Evolutionary conservation across 2,113 vertebrate species (phyloP).

Genomic region (Saguinus imperator): DNA sequence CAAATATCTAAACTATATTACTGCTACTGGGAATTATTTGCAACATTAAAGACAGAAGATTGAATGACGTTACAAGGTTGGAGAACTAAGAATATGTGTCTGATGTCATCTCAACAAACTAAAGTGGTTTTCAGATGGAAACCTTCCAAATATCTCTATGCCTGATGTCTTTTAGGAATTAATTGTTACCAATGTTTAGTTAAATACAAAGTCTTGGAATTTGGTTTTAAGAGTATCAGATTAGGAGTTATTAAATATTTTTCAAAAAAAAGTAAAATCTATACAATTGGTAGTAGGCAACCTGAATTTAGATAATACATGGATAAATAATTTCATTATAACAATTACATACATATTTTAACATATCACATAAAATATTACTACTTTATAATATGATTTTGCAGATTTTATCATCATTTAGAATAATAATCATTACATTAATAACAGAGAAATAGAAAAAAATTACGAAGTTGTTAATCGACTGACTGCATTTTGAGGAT

Average conservation of each 20-base stretch:
- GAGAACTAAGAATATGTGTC: background rate
- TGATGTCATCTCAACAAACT: background rate
- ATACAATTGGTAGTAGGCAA: background rate
- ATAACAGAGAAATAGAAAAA: background rate
- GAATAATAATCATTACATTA: background rate
- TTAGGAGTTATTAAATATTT: background rate
- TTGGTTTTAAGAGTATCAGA: background rate
- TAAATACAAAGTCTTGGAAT: background rate
- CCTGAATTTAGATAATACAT: background rate
- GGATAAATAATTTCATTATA: background rate
- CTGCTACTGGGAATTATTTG: background rate
- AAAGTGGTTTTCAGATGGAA: background rate
- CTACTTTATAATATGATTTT: background rate
- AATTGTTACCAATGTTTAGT: background rate
- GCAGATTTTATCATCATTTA: background rate
- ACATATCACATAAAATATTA: background rate
- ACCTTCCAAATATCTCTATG: background rate
- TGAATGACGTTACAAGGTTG: background rate
- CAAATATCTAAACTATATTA: too few species aligned
- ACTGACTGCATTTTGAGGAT: background rate
- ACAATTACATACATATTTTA: background rate
- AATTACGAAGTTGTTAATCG: background rate
- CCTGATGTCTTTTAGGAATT: background rate
- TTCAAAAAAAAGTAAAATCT: background rate
- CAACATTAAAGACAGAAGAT: background rate